A percentile compares a stretch with the other conserved stretches of the same genome.
Conservation (phyloP, 2,113 vertebrate species). For the Phaethon lepturus region DNA sequence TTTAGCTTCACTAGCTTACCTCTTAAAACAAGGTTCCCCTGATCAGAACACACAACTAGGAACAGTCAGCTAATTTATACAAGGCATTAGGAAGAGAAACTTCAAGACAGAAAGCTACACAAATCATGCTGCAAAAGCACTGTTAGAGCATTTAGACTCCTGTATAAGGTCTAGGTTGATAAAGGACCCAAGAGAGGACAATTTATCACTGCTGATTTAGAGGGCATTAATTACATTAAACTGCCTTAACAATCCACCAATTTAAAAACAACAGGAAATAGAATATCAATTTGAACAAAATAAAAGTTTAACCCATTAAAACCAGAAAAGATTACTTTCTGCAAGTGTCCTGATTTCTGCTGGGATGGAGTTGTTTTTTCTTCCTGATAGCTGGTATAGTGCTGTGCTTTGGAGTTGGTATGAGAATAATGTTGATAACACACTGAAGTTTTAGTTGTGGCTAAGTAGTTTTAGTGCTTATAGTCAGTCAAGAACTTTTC, state of each 20-base stretch:
- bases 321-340: background rate
- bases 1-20: background rate
- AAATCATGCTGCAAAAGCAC: background rate
- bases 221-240: background rate
- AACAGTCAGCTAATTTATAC: background rate
- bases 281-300: background rate
- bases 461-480: no score
- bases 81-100: conserved; percentile 8
- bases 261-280: conserved; percentile 2
- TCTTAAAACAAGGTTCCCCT: background rate
- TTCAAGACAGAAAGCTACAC: background rate
- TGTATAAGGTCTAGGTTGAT: background rate
- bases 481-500: no score
- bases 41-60: conserved; percentile 1
- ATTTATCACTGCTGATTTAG: conserved; percentile 9
- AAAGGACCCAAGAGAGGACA: background rate
- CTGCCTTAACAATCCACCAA: background rate
- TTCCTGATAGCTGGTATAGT: no score
- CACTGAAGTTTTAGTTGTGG: no score
- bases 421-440: no score
- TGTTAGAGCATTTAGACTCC: background rate
- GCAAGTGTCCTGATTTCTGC: background rate
- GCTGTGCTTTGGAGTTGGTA: no score
- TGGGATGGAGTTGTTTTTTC: no score
- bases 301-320: background rate